phyloP scores from a whole-genome alignment of 2,888 invertebrate genomes.

The Sympetrum striolatum region DNA sequence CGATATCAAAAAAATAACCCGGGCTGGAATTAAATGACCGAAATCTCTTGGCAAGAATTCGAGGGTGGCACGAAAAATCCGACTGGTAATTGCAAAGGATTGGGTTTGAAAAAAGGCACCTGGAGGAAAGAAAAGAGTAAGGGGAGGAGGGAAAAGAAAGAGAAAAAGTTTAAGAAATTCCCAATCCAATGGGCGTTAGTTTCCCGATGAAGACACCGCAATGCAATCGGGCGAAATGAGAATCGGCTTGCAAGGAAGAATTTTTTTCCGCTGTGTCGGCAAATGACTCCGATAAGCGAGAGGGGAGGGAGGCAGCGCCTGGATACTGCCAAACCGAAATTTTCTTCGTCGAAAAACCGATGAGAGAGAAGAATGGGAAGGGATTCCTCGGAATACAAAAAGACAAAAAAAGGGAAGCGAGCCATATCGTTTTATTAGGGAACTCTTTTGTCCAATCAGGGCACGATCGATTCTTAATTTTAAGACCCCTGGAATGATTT shows the following conservation, averaged over 20 bases:
- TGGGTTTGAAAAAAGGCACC: no score
- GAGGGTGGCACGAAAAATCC: no score
- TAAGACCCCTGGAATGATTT: background rate
- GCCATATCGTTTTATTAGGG: background rate
- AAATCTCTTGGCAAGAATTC: no score
- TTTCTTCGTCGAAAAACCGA: background rate
- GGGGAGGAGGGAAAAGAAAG: background rate
- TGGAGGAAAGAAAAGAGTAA: no score
- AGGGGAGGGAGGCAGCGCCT: background rate
- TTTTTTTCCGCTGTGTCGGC: background rate
- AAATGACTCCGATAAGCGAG: conserved; percentile 25
- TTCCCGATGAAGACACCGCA: conserved; percentile 2
- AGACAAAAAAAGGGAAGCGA: background rate
- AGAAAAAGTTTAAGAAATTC: background rate
- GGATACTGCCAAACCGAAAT: background rate
- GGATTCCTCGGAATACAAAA: background rate
- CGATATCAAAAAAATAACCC: no score
- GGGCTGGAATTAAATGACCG: no score
- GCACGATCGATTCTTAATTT: background rate
- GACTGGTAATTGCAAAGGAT: no score
- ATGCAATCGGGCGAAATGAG: conserved; percentile 28
- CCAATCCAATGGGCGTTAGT: background rate
- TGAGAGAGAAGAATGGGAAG: background rate
- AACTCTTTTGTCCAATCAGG: background rate
- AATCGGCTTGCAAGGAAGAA: background rate